phyloP scores from a whole-genome alignment of 2,888 invertebrate genomes.

The Erebia ligea region DNA sequence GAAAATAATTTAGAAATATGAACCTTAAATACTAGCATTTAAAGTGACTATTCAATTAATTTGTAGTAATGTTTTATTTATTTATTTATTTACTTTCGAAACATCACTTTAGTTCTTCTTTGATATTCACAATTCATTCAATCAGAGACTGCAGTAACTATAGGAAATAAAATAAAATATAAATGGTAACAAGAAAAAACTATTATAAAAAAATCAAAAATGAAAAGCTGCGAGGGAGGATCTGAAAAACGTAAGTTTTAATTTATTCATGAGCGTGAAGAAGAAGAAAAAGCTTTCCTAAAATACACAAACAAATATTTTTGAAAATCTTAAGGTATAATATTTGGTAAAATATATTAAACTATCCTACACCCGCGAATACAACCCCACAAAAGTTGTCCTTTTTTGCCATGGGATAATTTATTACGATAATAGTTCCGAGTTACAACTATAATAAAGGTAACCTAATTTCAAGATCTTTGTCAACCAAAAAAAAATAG shows the following conservation, averaged over 20 bases:
- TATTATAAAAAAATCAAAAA: background rate
- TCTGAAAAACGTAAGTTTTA: conserved; percentile 27
- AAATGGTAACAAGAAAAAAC: conserved; percentile 19
- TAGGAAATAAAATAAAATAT: conserved; percentile 6
- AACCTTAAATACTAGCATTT: background rate
- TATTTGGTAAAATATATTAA: too few relatives aligned
- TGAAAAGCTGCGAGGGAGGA: conserved; percentile 21
- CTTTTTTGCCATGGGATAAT: too few relatives aligned
- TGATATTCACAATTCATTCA: conserved; percentile 2
- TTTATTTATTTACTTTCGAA: conserved; percentile 22
- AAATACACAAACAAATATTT: too few relatives aligned
- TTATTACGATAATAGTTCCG: too few relatives aligned
- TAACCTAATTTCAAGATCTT: too few relatives aligned
- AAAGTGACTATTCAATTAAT: background rate
- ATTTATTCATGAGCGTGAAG: background rate
- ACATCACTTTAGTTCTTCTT: conserved; percentile 6
- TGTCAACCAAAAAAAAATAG: too few relatives aligned
- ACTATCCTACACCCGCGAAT: too few relatives aligned
- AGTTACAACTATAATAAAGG: too few relatives aligned
- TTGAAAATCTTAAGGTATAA: too few relatives aligned
- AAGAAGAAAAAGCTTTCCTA: too few relatives aligned
- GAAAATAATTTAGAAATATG: background rate
- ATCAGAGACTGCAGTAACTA: conserved; percentile 5
- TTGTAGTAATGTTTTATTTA: background rate
- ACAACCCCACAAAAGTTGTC: too few relatives aligned